Evolutionary conservation across 2,888 invertebrate genomes (phyloP), one percentile per base, ranked within the genome.

Genomic region (Ptilodon capucinus): DNA sequence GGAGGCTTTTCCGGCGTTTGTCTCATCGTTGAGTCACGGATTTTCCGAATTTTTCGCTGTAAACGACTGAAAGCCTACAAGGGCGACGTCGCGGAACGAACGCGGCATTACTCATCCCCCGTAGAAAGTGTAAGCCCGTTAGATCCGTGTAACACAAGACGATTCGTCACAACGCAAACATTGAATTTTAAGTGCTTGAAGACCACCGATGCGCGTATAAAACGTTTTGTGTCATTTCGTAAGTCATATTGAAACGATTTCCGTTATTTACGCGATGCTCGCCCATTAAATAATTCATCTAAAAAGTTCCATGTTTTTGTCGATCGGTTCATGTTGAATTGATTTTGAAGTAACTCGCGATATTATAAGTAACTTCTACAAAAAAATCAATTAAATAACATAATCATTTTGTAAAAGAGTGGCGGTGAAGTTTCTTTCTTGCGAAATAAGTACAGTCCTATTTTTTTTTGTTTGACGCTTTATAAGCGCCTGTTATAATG

Each of bases 21-120:
- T 76, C 68, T 79, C 73, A 75, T 60, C 60, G 64, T 54, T 90
- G 90, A 90, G 68, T 90, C 90, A 90, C 63, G 84, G 83, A 79
- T 84, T 91, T 91, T 71, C 89, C 87, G 77, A 86, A 87, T 86
- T 90, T 89, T 68, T 58, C 60, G 60, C 62, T 49, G 51, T 45
- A 54, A 68, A 68, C 66, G 64, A 52, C 78, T 78, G 89, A 86
- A 88, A 87, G 79, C 89, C 80, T 80, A 82, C 78, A 81, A 86
- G 76, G 71, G 78, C 76, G 56, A 65, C 66, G 70, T 76, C 67
- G 69, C 72, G 51, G 58, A 64, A 63, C 69, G 68, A 74, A 64
- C 68, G 66, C 73, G 64, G 57, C 51, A 78, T 88, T 87, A 89
- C 81, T 89, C 89, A 88, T 70, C 54, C 55, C 71, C 56, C 58